Evolutionary conservation across 2,113 vertebrate species (phyloP).

Genomic region (Prunella fulvescens): DNA sequence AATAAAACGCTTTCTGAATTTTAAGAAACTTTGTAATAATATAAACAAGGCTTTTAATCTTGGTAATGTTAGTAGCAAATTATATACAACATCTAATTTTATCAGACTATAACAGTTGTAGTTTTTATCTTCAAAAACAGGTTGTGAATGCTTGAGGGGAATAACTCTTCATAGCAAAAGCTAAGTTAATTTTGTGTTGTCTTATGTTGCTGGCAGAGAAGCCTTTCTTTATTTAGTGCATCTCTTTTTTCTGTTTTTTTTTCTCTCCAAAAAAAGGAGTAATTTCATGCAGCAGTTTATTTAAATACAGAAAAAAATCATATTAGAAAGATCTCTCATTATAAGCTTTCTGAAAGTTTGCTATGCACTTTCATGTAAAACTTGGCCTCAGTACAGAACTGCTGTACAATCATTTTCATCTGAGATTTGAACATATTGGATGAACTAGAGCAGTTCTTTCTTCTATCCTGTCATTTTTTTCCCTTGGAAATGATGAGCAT

Average conservation of each 20-base stretch:
- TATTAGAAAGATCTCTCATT: slow-evolving; percentile 51
- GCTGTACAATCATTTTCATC: slow-evolving; percentile 79
- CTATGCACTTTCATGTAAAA: slow-evolving; percentile 73
- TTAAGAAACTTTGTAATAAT: slow-evolving; percentile 40
- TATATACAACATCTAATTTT: slow-evolving; percentile 34
- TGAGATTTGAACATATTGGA: slow-evolving; percentile 93
- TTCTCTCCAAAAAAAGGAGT: background rate
- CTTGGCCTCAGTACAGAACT: slow-evolving; percentile 75
- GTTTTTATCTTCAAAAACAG: slow-evolving; percentile 62
- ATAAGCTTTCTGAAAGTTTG: slow-evolving; percentile 72
- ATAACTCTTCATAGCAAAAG: slow-evolving; percentile 53
- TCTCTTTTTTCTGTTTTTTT: background rate
- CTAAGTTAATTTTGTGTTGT: slow-evolving; percentile 60
- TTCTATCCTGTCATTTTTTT: slow-evolving; percentile 88
- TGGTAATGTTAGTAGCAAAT: slow-evolving; percentile 3
- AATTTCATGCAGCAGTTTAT: slow-evolving; percentile 35
- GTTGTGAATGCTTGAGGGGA: slow-evolving; percentile 57
- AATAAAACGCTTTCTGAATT: background rate
- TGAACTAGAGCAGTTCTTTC: slow-evolving; percentile 80
- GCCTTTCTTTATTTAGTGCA: background rate
- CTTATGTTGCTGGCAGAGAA: slow-evolving; percentile 17
- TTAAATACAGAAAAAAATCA: slow-evolving; percentile 16
- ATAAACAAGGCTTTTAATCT: slow-evolving; percentile 25
- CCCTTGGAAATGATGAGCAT: slow-evolving; percentile 88
- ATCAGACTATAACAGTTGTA: slow-evolving; percentile 24